Base-by-base conservation (phyloP, 2,797 vertebrate species). In the Dermochelys coriacea region DNA sequence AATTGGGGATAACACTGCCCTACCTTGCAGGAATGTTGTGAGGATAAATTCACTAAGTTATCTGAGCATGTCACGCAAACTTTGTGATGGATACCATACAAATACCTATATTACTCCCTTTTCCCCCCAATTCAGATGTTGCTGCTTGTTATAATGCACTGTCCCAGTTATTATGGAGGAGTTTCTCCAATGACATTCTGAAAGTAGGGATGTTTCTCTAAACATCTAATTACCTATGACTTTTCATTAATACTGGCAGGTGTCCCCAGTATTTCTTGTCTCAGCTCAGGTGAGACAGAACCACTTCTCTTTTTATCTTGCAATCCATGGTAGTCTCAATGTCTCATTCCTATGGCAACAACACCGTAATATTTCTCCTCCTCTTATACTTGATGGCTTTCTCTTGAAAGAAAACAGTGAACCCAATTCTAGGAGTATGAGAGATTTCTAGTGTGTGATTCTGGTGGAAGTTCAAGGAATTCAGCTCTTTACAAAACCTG, bases 181-280 rank as follows among this genome's bases (percentile, higher is more conserved):
- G 91, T 77, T 23, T 92, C 37, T 82, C 8, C 54, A 71, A 41
- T 89, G 83, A 11, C 94, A 84, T 27, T 12, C 0, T 0, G 75
- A 8, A 25, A 90, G n/a, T 49, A 93, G 19, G 37, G 75, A 61
- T 84, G 61, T 86, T 93, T n/a, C 79, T 92, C 78, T 49, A 90
- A 41, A 71, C 41, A 71, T 41, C n/a, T 71, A 41, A 71, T 71
- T 21, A 41, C 37, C 37, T 71, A 19, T 41, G 23, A 71, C 37
- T 61, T 59, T 61, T 61, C 29, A 61, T 16, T 15, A 61, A 31
- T 31, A 71, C 19, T 71, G 68, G 37, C 37, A 11, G n/a, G n/a
- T 14, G 5, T 21, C 37, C 23, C 37, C 19, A 71, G 7, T 14
- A 47, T 61, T 87, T 49, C 87, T 41, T 9, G 8, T 49, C n/a